Evolutionary conservation across 37 sponge, comb jelly and placozoan species (phyloP), one percentile per base, ranked within the genome.

Genomic region (Chondrilla cf. caribensis): DNA sequence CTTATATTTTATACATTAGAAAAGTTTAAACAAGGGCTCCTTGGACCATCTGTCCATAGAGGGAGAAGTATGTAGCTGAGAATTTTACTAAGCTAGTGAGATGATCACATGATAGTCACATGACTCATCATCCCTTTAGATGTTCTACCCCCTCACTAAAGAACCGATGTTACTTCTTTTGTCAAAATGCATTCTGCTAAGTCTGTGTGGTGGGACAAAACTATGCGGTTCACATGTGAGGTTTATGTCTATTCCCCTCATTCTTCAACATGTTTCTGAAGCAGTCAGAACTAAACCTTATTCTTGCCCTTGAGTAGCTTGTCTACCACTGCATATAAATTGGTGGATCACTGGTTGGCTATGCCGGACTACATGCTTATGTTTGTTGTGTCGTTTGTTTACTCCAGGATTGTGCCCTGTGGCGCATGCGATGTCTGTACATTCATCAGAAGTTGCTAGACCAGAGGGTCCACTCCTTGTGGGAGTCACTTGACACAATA

Each of bases 341-440:
- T n/a, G n/a, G n/a, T n/a, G n/a, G n/a, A n/a, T n/a, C n/a, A n/a
- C n/a, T n/a, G n/a, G n/a, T n/a, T n/a, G n/a, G n/a, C n/a, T n/a
- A n/a, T n/a, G n/a, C n/a, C n/a, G n/a, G n/a, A n/a, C n/a, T n/a
- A n/a, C n/a, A n/a, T n/a, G 51, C 51, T 14, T 47, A 11, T 47
- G 51, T 47, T 47, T 47, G 51, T 11, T 14, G 6, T 11, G 51
- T 6, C 11, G 6, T 6, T 11, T 47, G 9, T 11, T 47, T 47
- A 11, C 51, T 32, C 0, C 43, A 72, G 59, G 28, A 57, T 22
- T 42, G 75, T 82, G 38, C 28, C 2, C 32, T 79, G 58, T 84
- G 83, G 84, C 38, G 55, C 0, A 7, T 89, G 35, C 65, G 90
- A 43, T 87, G 91, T 66, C 37, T 84, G 18, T 93, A 82, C 55